A percentile compares a stretch with the other conserved stretches of the same genome.
phyloP scores from a whole-genome alignment of 2,888 invertebrate genomes.

The Prosapia bicincta region DNA sequence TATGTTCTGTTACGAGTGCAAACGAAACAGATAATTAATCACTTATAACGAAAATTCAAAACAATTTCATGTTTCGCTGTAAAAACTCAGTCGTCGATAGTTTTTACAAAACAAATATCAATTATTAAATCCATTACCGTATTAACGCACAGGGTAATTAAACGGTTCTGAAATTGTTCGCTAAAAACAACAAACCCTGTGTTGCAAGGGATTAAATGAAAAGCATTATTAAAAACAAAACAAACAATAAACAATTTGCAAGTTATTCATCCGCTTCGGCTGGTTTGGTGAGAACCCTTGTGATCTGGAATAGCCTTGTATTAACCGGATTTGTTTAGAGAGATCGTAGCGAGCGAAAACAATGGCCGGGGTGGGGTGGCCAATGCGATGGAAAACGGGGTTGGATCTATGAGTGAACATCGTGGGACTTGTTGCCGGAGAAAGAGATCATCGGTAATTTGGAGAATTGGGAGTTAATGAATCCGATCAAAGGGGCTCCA shows the following conservation, averaged over 20 bases:
- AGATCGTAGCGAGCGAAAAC: background rate
- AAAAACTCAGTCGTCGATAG: too few relatives aligned
- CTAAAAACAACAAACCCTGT: background rate
- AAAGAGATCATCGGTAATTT: background rate
- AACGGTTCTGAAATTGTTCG: background rate
- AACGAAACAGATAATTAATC: too few relatives aligned
- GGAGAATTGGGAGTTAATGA: background rate
- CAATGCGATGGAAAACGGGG: background rate
- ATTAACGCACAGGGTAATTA: background rate
- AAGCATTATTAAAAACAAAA: background rate
- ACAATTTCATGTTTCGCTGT: too few relatives aligned
- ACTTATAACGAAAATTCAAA: too few relatives aligned
- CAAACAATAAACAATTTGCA: background rate
- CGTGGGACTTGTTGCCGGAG: background rate
- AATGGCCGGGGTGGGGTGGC: background rate
- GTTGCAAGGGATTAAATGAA: background rate
- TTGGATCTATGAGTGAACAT: background rate
- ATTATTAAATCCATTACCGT: background rate
- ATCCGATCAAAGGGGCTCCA: background rate
- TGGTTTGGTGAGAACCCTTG: background rate
- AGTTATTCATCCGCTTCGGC: background rate
- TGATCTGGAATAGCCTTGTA: background rate
- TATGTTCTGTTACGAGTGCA: too few relatives aligned
- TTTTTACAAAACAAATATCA: background rate
- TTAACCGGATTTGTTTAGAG: background rate